Conservation (phyloP, 2,797 vertebrate genomes). For the Euthynnus affinis region DNA sequence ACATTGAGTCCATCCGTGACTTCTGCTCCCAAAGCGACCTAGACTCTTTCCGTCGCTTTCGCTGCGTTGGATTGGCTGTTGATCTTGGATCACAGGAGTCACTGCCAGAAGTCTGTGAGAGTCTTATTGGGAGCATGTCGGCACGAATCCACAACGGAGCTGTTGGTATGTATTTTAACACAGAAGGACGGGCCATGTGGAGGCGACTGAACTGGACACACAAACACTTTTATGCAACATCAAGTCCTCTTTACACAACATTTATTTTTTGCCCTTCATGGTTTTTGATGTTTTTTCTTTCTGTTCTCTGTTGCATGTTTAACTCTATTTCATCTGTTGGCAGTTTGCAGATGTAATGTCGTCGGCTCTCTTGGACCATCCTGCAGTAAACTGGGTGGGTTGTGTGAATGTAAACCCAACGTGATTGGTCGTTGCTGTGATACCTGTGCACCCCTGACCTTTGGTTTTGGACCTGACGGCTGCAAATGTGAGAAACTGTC, state of each 20-base stretch:
- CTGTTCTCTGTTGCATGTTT: not conserved
- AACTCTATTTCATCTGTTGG: not conserved
- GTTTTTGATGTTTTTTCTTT: no score
- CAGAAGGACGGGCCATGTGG: not conserved
- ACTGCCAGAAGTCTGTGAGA: conserved; percentile 81
- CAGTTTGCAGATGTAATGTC: conserved; percentile 89
- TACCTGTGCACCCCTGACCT: conserved; percentile 87
- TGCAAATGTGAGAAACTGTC: conserved; percentile 84
- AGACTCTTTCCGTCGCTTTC: conserved; percentile 84
- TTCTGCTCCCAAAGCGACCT: conserved; percentile 85
- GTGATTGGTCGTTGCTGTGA: conserved; percentile 91
- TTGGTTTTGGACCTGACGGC: conserved; percentile 86
- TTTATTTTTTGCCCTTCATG: no score
- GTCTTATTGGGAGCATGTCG: conserved; percentile 87
- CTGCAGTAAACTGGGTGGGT: conserved; percentile 88
- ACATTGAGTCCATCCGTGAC: conserved; percentile 82
- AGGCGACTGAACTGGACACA: not conserved
- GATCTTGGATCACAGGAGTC: conserved; percentile 75
- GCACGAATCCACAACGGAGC: conserved; percentile 89
- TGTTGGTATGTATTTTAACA: conserved; percentile 80
- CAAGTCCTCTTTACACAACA: not conserved
- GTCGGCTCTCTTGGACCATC: conserved; percentile 80
- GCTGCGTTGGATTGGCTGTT: conserved; percentile 85
- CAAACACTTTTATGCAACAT: not conserved
- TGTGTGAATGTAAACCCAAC: conserved; percentile 89